These are phyloP conservation scores for Polydrusus pterygomalis DNA, from an alignment of 2,888 invertebrate genomes.

Conservation along the genomic window DNA sequence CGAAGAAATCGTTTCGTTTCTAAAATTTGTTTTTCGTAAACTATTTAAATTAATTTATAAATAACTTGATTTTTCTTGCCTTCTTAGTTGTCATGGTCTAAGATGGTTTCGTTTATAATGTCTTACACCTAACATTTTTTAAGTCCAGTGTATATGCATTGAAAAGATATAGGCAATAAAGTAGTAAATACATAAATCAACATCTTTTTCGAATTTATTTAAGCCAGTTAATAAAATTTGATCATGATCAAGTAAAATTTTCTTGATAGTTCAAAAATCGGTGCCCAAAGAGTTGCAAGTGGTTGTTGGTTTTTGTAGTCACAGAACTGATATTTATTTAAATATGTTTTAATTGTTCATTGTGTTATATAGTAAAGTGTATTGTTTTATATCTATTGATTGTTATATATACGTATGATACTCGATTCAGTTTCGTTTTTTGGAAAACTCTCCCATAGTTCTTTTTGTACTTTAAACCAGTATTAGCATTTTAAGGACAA, in stretches of 20 bases:
- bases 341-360: slow-evolving; percentile 60
- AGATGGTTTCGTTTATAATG: too few species aligned
- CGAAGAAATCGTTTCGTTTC: too few species aligned
- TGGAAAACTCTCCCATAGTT: slow-evolving; percentile 65
- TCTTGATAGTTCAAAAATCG: not conserved
- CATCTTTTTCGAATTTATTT: too few species aligned
- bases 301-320: slow-evolving; percentile 58
- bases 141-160: too few species aligned
- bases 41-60: too few species aligned
- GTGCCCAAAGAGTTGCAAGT: slow-evolving; percentile 43
- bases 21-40: too few species aligned
- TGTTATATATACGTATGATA: slow-evolving; percentile 66
- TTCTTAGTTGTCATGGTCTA: too few species aligned
- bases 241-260: not conserved
- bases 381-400: slow-evolving; percentile 65
- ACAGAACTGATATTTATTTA: slow-evolving; percentile 66
- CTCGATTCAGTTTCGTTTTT: slow-evolving; percentile 65
- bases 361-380: slow-evolving; percentile 54
- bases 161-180: too few species aligned
- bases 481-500: slow-evolving; percentile 69
- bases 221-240: not conserved
- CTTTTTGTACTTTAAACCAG: slow-evolving; percentile 71
- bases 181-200: too few species aligned
- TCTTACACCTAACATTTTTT: too few species aligned
- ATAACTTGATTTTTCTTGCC: too few species aligned